Conservation (phyloP, 2,888 invertebrate genomes). For the Synergus gifuensis region DNA sequence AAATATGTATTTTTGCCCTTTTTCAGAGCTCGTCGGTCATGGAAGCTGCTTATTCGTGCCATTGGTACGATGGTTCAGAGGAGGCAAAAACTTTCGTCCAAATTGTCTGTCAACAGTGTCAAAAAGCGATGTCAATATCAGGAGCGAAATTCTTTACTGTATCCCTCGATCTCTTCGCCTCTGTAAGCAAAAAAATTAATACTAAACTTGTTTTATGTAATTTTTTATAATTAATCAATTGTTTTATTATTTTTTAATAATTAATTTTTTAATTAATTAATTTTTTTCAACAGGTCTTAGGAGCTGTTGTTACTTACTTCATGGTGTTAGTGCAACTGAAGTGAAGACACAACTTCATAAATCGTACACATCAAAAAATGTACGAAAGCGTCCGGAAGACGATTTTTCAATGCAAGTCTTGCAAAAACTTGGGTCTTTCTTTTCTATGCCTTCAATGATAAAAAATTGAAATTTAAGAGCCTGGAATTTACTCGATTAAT, state of each 20-base stretch:
- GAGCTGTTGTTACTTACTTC: slow-evolving; percentile 93
- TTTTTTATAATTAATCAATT: not conserved
- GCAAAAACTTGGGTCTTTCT: not conserved
- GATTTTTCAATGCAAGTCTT: not conserved
- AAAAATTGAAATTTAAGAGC: not conserved
- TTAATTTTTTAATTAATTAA: slow-evolving; percentile 55
- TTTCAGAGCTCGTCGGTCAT: slow-evolving; percentile 91
- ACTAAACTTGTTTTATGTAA: not conserved
- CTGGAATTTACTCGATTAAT: not conserved
- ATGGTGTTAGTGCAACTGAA: slow-evolving; percentile 95
- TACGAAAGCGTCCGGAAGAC: slow-evolving; percentile 6
- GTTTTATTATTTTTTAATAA: not conserved
- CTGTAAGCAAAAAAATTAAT: slow-evolving; percentile 81
- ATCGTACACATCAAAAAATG: slow-evolving; percentile 40
- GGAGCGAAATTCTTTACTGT: slow-evolving; percentile 95
- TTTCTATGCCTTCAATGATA: not conserved
- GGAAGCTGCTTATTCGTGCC: slow-evolving; percentile 94
- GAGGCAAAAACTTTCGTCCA: slow-evolving; percentile 94
- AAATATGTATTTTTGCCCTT: not conserved
- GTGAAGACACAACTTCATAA: slow-evolving; percentile 74
- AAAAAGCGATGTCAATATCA: slow-evolving; percentile 93
- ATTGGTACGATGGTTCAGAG: slow-evolving; percentile 94
- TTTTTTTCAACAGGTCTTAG: slow-evolving; percentile 84
- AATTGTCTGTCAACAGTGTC: slow-evolving; percentile 94
- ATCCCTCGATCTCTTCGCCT: slow-evolving; percentile 91